phyloP scores from a whole-genome alignment of 2,797 vertebrate species.

The Chrosomus eos region DNA sequence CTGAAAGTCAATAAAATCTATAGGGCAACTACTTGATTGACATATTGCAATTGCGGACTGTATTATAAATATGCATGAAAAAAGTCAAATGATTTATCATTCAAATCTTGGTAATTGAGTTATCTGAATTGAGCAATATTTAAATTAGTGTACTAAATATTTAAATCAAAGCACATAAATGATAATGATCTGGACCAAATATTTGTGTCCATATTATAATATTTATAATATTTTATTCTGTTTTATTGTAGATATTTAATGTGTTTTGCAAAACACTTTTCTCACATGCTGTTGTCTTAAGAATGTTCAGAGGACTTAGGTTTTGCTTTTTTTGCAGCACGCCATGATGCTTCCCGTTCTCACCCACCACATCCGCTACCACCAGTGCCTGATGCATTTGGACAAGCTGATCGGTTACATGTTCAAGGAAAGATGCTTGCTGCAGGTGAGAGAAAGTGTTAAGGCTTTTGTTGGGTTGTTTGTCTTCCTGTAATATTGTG shows the following conservation, averaged over 20 bases:
- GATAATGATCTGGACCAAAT: not conserved
- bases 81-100: not conserved
- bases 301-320: slow-evolving; percentile 1
- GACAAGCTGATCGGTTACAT: slow-evolving; percentile 93
- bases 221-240: not conserved
- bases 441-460: slow-evolving; percentile 82
- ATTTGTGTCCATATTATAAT: not conserved
- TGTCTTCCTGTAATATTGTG: not conserved
- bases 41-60: no score
- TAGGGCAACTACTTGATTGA: no score
- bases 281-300: not conserved
- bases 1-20: no score
- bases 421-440: slow-evolving; percentile 93
- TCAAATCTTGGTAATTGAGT: not conserved
- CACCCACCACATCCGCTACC: slow-evolving; percentile 97
- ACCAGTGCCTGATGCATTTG: slow-evolving; percentile 97
- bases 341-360: slow-evolving; percentile 99
- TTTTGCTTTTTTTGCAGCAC: slow-evolving; percentile 77
- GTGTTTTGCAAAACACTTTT: not conserved
- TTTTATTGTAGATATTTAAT: not conserved
- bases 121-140: not conserved
- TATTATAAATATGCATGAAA: no score
- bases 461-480: not conserved
- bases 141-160: not conserved
- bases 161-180: not conserved